Percentiles rank a stretch among this genome's conserved stretches.
Evolutionary conservation across 2,888 invertebrate genomes (phyloP).

Genomic region (Pseudococcus jackbeardsleyi): DNA sequence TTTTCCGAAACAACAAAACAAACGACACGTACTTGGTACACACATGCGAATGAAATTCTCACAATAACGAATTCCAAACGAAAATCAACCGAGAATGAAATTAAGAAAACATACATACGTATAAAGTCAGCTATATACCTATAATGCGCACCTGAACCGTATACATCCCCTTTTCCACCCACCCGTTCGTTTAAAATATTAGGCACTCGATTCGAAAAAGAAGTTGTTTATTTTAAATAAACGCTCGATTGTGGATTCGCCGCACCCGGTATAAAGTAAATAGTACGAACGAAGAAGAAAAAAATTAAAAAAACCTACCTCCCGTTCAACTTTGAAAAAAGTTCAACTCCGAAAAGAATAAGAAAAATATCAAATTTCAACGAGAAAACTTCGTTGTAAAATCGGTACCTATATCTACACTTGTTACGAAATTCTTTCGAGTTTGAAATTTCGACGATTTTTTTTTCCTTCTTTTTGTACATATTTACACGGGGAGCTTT

Average conservation of each 20-base stretch:
- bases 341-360: conserved; percentile 11
- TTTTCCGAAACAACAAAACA: no score
- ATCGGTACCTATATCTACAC: background rate
- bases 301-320: conserved; percentile 2
- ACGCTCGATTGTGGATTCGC: background rate
- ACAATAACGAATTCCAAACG: no score
- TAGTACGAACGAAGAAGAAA: background rate
- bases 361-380: conserved; percentile 39
- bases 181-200: background rate
- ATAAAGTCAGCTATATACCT: no score
- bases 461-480: background rate
- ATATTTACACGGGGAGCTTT: background rate
- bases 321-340: background rate
- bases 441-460: conserved; percentile 23
- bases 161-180: no score
- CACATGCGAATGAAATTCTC: no score
- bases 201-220: background rate
- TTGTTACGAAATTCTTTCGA: conserved; percentile 19
- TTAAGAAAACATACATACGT: no score
- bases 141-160: no score
- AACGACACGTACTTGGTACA: no score
- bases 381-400: conserved; percentile 5
- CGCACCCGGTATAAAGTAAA: background rate
- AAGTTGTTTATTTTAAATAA: conserved; percentile 33
- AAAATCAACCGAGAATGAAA: no score